phyloP scores from a whole-genome alignment of 1,140 invertebrate genomes.

The Octopus bimaculoides region DNA sequence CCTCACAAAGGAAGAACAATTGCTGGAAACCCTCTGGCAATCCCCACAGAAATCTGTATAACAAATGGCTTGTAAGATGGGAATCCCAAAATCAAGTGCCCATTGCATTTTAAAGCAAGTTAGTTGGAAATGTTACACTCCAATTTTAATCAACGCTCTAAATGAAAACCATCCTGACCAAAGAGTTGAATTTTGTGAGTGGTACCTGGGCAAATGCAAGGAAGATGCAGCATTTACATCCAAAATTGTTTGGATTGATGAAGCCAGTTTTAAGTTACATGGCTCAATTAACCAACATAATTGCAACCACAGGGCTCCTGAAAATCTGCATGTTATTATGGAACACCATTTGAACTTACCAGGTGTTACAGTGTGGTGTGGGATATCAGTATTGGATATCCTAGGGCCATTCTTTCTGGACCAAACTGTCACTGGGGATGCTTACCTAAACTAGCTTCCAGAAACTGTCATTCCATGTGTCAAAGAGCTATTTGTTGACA shows the following conservation, averaged over 20 bases:
- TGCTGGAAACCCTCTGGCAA: neutral
- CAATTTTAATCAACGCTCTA: neutral
- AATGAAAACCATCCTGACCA: neutral
- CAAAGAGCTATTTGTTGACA: neutral
- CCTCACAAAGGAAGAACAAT: neutral
- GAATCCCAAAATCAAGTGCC: neutral
- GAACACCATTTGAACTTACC: constrained; percentile 1
- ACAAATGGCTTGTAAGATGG: neutral
- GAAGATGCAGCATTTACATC: neutral
- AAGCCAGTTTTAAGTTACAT: neutral
- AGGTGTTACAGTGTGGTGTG: neutral
- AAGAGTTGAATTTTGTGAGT: neutral
- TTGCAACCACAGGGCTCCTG: neutral
- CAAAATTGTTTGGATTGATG: neutral
- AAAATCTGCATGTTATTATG: neutral
- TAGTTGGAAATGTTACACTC: neutral
- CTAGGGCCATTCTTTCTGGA: neutral
- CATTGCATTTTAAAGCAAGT: no score
- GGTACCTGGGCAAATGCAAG: neutral
- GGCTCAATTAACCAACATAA: neutral
- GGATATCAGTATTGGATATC: neutral
- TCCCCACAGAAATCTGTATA: neutral
- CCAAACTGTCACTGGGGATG: neutral
- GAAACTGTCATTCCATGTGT: neutral
- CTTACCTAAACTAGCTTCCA: neutral